Base-by-base conservation (phyloP, 1,140 invertebrate species). In the Phymastichus coffea region DNA sequence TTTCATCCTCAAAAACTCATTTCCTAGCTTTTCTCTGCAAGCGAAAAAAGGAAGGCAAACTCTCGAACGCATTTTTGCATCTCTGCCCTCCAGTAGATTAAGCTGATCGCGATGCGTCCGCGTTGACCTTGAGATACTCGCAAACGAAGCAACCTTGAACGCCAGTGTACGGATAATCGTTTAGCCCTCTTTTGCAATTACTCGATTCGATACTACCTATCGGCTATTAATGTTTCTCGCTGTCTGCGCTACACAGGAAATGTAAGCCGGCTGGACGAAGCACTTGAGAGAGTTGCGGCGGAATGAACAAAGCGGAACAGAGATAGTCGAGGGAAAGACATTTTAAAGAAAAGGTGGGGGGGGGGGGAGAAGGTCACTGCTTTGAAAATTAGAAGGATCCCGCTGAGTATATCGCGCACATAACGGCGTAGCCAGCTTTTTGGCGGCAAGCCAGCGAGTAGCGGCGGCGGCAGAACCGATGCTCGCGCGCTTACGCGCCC, bases 301-400 rank as follows among this genome's bases (percentile, higher is more conserved):
- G n/a, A n/a, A n/a, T n/a, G n/a, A n/a, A n/a, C n/a, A n/a, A n/a
- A n/a, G n/a, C n/a, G n/a, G n/a, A n/a, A n/a, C n/a, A n/a, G n/a
- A n/a, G n/a, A n/a, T n/a, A n/a, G n/a, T n/a, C n/a, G n/a, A n/a
- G n/a, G n/a, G n/a, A n/a, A n/a, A n/a, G n/a, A n/a, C n/a, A n/a
- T n/a, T n/a, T n/a, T n/a, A 44, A 23, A 10, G 44, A 35, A 41
- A 3, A 33, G 28, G 53, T 55, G 51, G 43, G 40, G 30, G 37
- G 8, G 17, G 4, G 20, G 0, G 8, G 28, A 22, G 33, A 43
- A 46, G 54, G 26, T 40, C 49, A 33, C 49, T 26, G 35, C 23
- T 28, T 53, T 20, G 37, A 41, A 64, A 69, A 69, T 71, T 71
- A 66, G 65, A 64, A 61, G 57, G 63, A 71, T 70, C 56, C 49